Evolutionary conservation across 2,797 vertebrate genomes (phyloP).

Genomic region (Todus mexicanus): DNA sequence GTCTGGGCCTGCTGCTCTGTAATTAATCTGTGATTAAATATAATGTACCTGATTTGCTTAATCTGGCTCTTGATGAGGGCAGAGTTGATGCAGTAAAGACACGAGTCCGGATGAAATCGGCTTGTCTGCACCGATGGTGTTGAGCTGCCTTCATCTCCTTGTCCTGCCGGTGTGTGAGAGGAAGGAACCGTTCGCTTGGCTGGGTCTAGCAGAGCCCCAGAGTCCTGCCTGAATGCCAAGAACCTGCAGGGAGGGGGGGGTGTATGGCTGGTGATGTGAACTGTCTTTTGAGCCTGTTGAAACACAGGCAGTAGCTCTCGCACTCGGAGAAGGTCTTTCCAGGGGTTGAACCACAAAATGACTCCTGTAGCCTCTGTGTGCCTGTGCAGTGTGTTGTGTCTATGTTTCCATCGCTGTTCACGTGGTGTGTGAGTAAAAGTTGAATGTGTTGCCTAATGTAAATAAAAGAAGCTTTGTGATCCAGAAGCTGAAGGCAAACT

Average conservation of each 20-base stretch:
- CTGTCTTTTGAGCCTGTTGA: neutral
- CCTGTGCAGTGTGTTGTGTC: accelerated
- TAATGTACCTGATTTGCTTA: neutral
- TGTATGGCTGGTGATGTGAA: too few species aligned
- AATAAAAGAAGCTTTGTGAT: neutral
- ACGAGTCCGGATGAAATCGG: accelerated
- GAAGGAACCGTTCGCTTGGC: too few species aligned
- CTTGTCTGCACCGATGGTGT: accelerated
- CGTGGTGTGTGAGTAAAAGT: too few species aligned
- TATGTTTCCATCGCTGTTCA: neutral
- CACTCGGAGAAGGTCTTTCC: neutral
- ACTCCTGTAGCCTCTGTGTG: neutral
- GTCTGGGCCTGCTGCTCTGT: neutral
- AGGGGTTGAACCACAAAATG: neutral
- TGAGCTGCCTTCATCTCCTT: neutral
- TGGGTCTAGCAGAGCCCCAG: too few species aligned
- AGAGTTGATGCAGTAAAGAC: neutral
- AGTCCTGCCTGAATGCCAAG: too few species aligned
- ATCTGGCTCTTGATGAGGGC: neutral
- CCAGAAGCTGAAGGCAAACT: neutral
- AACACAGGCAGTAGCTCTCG: accelerated
- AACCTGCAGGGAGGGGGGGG: too few species aligned
- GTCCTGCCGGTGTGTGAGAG: too few species aligned
- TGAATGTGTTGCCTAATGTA: accelerated
- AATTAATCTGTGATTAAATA: neutral